Evolutionary conservation across 2,888 invertebrate genomes (phyloP).

Genomic region (Tryphoninae sp.): DNA sequence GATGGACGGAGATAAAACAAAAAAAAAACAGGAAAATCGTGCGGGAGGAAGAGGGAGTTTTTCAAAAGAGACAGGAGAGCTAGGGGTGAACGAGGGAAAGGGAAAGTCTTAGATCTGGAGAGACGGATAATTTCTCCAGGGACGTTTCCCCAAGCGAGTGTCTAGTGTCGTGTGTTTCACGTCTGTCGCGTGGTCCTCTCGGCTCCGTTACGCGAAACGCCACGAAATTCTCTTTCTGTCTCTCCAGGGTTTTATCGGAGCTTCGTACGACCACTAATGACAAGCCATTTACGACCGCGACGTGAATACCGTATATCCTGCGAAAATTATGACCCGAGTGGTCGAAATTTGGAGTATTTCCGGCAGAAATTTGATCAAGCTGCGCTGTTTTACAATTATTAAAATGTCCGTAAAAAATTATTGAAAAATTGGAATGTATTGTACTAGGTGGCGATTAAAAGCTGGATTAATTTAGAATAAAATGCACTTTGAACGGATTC

Average conservation of each 20-base stretch:
- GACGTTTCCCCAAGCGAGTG: slow-evolving; percentile 44
- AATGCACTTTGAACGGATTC: too few relatives aligned
- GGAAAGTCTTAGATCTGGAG: slow-evolving; percentile 36
- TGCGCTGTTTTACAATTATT: too few relatives aligned
- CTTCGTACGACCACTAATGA: slow-evolving; percentile 56
- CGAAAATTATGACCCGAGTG: slow-evolving; percentile 6
- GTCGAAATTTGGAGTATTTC: neutral
- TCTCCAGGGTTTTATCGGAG: slow-evolving; percentile 46
- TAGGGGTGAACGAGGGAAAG: slow-evolving; percentile 6
- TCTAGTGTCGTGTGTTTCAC: slow-evolving; percentile 36
- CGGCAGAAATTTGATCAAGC: too few relatives aligned
- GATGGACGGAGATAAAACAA: neutral
- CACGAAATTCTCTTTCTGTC: slow-evolving; percentile 33
- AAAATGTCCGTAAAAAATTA: slow-evolving; percentile 8
- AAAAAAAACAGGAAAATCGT: slow-evolving; percentile 33
- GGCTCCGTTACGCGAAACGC: slow-evolving; percentile 36
- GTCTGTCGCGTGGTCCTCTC: slow-evolving; percentile 41
- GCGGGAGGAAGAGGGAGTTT: slow-evolving; percentile 29
- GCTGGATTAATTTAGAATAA: too few relatives aligned
- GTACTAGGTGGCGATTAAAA: too few relatives aligned
- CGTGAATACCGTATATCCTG: slow-evolving; percentile 42
- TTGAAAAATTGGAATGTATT: neutral
- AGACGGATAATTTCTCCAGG: slow-evolving; percentile 64
- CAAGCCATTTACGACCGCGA: slow-evolving; percentile 59
- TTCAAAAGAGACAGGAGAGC: slow-evolving; percentile 11